Evolutionary conservation across 2,797 vertebrate species (phyloP).

Genomic region (Clarias pachynema): DNA sequence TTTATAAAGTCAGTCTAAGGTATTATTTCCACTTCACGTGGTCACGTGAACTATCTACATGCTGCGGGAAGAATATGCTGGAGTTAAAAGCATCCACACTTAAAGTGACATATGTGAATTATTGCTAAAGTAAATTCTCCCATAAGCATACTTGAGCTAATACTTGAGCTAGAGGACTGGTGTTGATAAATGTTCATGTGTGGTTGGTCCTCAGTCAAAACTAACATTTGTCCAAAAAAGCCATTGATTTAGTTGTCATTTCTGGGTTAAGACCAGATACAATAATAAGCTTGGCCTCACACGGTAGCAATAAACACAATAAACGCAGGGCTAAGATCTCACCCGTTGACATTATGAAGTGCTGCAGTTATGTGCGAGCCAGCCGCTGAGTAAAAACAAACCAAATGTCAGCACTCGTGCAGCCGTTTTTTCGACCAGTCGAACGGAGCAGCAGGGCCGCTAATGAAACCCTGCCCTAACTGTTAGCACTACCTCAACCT

Average conservation of each 20-base stretch:
- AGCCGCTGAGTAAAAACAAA: conserved; percentile 80
- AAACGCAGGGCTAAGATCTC: conserved; percentile 68
- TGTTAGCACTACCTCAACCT: conserved; percentile 79
- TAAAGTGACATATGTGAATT: conserved; percentile 28
- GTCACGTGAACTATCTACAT: neutral
- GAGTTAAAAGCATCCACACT: neutral
- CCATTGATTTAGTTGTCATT: conserved; percentile 69
- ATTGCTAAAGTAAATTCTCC: conserved; percentile 14
- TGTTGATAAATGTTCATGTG: conserved; percentile 37
- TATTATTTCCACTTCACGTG: neutral
- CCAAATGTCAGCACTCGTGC: conserved; percentile 77
- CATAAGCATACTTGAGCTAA: conserved; percentile 17
- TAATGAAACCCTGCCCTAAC: conserved; percentile 77
- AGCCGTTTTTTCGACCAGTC: conserved; percentile 61
- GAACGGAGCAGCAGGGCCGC: conserved; percentile 69
- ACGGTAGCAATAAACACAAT: conserved; percentile 73
- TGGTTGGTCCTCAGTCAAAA: conserved; percentile 48
- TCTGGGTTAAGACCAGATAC: conserved; percentile 49
- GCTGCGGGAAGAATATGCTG: neutral
- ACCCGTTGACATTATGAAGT: conserved; percentile 79
- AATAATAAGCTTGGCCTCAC: conserved; percentile 61
- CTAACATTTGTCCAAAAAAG: conserved; percentile 35
- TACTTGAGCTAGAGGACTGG: conserved; percentile 9
- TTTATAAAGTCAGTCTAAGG: neutral
- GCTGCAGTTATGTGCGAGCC: conserved; percentile 72